These are phyloP conservation scores for Knipowitschia caucasica DNA, from an alignment of 2,797 vertebrate species.

Conservation along the genomic window DNA sequence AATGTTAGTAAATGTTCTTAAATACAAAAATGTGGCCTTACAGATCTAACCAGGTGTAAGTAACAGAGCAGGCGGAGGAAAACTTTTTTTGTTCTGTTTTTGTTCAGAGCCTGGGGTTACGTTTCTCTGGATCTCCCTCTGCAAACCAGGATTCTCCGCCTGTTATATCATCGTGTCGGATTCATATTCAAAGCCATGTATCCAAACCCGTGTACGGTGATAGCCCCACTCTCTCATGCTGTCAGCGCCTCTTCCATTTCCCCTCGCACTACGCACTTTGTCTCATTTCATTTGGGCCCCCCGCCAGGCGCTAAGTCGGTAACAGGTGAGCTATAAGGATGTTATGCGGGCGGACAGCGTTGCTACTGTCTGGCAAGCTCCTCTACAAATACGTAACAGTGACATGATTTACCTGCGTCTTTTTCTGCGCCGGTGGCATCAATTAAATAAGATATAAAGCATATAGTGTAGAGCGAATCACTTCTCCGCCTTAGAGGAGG, in stretches of 20 bases:
- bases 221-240: constrained; percentile 7
- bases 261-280: not conserved
- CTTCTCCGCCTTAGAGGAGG: constrained; percentile 30
- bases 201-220: not conserved
- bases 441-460: constrained; percentile 50
- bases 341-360: constrained; percentile 37
- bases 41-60: too few relatives aligned
- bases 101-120: constrained; percentile 14
- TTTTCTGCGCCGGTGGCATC: constrained; percentile 22
- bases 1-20: too few relatives aligned
- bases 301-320: constrained; percentile 25
- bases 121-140: constrained; percentile 20
- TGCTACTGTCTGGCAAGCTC: constrained; percentile 37
- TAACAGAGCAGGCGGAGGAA: too few relatives aligned
- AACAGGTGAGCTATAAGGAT: constrained; percentile 48
- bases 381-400: constrained; percentile 55
- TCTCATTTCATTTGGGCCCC: constrained; percentile 11
- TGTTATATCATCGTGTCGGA: constrained; percentile 12
- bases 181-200: constrained; percentile 6
- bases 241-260: constrained; percentile 9
- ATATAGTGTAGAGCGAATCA: constrained; percentile 36
- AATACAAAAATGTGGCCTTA: too few relatives aligned
- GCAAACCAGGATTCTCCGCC: constrained; percentile 13
- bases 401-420: constrained; percentile 46
- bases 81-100: too few relatives aligned